phyloP scores from a whole-genome alignment of 2,797 vertebrate species.

The Semaprochilodus insignis region DNA sequence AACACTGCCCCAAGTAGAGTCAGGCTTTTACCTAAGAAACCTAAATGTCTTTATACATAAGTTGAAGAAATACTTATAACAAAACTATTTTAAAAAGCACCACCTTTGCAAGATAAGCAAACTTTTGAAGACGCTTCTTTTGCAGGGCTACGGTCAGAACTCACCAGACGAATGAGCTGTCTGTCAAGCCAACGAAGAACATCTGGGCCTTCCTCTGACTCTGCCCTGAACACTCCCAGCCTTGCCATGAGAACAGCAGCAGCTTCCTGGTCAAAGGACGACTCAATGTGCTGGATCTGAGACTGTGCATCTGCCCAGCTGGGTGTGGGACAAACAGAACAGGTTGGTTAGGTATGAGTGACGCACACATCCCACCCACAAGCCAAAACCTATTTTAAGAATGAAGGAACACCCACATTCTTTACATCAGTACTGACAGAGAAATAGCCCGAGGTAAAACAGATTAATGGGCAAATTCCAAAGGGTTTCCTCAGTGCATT shows the following conservation, averaged over 20 bases:
- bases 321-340: constrained; percentile 24
- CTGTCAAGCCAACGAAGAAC: constrained; percentile 96
- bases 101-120: background rate
- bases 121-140: background rate
- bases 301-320: constrained; percentile 98
- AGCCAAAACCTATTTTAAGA: constrained; percentile 23
- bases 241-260: constrained; percentile 95
- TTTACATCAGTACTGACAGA: background rate
- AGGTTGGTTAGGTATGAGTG: constrained; percentile 23
- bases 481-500: background rate
- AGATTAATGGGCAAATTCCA: background rate
- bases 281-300: constrained; percentile 95
- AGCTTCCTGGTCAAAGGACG: constrained; percentile 96
- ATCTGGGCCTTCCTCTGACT: constrained; percentile 95
- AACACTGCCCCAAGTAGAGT: too few species aligned
- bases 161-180: constrained; percentile 95
- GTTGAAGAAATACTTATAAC: constrained; percentile 69
- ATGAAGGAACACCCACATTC: background rate
- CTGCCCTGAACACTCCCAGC: constrained; percentile 91
- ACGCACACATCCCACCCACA: background rate
- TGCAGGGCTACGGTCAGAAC: constrained; percentile 46
- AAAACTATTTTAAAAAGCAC: background rate
- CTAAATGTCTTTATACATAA: too few species aligned
- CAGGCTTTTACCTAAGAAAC: constrained; percentile 65
- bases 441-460: background rate